phyloP scores from a whole-genome alignment of 2,113 vertebrate genomes.

The Pampusana beccarii region DNA sequence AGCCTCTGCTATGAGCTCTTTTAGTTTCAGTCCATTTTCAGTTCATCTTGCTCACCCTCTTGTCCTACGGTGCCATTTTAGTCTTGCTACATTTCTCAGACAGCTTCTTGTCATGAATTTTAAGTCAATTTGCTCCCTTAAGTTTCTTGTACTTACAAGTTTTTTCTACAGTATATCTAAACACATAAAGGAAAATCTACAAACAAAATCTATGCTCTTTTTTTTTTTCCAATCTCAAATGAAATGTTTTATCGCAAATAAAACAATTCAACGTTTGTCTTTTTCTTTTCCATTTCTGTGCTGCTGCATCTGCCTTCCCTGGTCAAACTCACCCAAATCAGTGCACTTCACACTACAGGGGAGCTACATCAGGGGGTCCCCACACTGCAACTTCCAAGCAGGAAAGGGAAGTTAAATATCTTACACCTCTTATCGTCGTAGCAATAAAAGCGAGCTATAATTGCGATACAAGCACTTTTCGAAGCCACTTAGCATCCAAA shows the following conservation, averaged over 20 bases:
- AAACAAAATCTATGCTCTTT: background rate
- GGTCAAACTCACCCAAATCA: background rate
- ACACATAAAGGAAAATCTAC: background rate
- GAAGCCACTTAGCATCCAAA: conserved; percentile 6
- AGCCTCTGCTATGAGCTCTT: background rate
- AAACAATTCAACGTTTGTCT: background rate
- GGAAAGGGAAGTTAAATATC: background rate
- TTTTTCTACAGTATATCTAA: background rate
- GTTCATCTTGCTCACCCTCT: background rate
- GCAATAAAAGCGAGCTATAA: background rate
- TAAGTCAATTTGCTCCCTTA: background rate
- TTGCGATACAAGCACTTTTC: background rate
- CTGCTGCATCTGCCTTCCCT: background rate
- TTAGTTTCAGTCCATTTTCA: background rate
- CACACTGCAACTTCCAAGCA: background rate
- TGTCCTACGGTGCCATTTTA: background rate
- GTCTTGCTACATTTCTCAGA: background rate
- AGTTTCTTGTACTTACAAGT: background rate
- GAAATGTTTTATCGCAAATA: background rate
- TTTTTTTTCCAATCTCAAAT: background rate
- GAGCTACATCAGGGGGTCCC: background rate
- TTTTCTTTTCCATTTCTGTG: background rate
- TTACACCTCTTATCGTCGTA: background rate
- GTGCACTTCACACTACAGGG: background rate
- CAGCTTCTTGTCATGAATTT: background rate